Percentiles rank a stretch among this genome's conserved stretches.
Conservation (phyloP, 2,797 vertebrate species). For the Anguilla megastoma region DNA sequence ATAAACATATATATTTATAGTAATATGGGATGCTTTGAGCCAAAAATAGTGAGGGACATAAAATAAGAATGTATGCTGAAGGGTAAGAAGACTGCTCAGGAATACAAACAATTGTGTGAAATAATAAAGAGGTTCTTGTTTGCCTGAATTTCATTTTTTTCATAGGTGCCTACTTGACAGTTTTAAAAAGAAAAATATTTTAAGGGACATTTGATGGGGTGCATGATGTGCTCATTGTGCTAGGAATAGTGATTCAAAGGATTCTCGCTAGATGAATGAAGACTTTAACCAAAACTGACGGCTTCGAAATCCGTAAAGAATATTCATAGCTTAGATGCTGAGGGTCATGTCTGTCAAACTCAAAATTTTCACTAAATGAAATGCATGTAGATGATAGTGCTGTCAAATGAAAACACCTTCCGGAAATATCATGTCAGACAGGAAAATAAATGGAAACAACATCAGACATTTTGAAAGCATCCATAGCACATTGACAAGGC, state of each 20-base stretch:
- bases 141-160: background rate
- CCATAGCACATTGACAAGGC: background rate
- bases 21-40: background rate
- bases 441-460: background rate
- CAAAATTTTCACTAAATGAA: background rate
- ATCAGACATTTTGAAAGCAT: background rate
- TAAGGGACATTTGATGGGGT: background rate
- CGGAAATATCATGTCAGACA: background rate
- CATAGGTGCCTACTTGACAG: background rate
- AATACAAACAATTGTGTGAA: background rate
- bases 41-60: background rate
- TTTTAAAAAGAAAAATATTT: background rate
- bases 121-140: background rate
- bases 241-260: conserved; percentile 4
- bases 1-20: background rate
- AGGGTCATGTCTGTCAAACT: conserved; percentile 10
- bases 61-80: background rate
- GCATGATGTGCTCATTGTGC: background rate
- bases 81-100: background rate
- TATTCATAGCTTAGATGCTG: background rate
- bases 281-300: conserved; percentile 12
- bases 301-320: background rate
- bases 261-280: background rate
- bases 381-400: background rate
- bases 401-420: background rate